These are phyloP conservation scores for Vultur gryphus DNA, from an alignment of 2,797 vertebrate species.

Conservation along the genomic window DNA sequence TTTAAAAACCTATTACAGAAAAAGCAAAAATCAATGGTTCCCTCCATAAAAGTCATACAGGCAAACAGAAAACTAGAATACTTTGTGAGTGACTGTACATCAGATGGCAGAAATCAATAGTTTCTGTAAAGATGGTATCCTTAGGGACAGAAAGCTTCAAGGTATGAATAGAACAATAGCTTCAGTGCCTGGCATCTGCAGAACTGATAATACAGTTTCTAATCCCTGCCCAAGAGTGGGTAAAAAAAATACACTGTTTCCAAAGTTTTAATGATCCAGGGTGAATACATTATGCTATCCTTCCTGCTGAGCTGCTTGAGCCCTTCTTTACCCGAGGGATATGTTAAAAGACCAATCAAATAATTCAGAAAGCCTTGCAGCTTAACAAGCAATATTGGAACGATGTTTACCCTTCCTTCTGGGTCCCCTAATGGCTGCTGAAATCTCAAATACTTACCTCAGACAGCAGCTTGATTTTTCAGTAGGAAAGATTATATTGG, in stretches of 20 bases:
- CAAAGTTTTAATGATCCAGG: conserved; percentile 8
- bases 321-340: background rate
- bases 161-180: conserved; percentile 12
- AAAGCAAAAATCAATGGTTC: conserved; percentile 42
- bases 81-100: conserved; percentile 25
- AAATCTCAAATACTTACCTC: background rate
- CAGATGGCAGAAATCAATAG: conserved; percentile 56
- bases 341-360: background rate
- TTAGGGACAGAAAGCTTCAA: conserved; percentile 34
- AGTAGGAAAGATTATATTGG: background rate
- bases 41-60: conserved; percentile 21
- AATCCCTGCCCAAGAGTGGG: background rate
- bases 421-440: background rate
- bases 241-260: background rate
- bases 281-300: background rate
- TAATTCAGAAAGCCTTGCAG: background rate
- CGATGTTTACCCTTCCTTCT: background rate
- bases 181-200: background rate
- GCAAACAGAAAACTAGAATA: conserved; percentile 33
- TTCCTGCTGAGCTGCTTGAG: background rate
- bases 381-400: background rate
- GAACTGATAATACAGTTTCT: conserved; percentile 41
- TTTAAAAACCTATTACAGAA: conserved; percentile 4
- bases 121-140: conserved; percentile 26
- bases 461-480: background rate